phyloP scores from a whole-genome alignment of 2,113 vertebrate genomes.

The Chloebia gouldiae region DNA sequence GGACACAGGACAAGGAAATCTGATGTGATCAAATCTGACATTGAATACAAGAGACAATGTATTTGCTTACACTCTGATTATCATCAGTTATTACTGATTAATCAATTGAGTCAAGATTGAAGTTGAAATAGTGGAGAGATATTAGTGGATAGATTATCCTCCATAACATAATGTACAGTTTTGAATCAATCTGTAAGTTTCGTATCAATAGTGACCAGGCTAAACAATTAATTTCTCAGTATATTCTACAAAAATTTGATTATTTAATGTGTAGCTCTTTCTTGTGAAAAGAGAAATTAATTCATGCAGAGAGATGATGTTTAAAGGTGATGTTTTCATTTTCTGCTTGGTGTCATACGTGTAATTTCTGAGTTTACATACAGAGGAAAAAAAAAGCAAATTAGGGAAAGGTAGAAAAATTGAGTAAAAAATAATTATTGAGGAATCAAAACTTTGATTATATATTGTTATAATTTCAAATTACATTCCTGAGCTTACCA shows the following conservation, averaged over 20 bases:
- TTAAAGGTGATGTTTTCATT: background rate
- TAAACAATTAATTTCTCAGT: background rate
- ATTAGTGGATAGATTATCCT: background rate
- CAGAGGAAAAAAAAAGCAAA: background rate
- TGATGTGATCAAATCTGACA: conserved; percentile 23
- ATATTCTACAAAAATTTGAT: background rate
- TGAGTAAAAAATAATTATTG: background rate
- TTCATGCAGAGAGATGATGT: background rate
- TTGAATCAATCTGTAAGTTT: background rate
- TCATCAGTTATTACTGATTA: conserved; percentile 20
- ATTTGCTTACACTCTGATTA: background rate
- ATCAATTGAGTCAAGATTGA: background rate
- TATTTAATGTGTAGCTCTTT: background rate
- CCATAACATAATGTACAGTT: background rate
- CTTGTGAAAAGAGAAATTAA: background rate
- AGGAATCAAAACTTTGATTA: background rate
- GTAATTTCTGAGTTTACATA: background rate
- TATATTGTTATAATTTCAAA: background rate
- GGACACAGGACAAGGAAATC: background rate
- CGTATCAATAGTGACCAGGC: background rate
- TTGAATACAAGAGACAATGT: background rate
- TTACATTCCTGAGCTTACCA: fast-evolving
- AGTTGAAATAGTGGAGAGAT: background rate
- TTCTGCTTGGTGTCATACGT: background rate
- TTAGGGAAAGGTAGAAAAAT: background rate